Conservation (phyloP, 2,888 invertebrate species). For the Yponomeuta sedellus region DNA sequence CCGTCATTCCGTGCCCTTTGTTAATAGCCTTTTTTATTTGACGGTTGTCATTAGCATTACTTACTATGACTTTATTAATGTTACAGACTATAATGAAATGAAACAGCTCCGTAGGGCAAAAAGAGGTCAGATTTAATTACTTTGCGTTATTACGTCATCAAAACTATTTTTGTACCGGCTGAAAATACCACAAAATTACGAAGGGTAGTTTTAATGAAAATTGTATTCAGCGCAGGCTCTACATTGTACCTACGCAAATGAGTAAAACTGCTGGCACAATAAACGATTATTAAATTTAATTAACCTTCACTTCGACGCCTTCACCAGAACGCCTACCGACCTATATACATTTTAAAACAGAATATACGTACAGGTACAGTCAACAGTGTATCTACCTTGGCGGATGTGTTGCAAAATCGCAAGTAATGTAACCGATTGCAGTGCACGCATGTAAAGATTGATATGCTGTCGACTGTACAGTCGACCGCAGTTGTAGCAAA, state of each 20-base stretch:
- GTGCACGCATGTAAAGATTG: too few species aligned
- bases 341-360: not conserved
- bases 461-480: too few species aligned
- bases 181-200: not conserved
- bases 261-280: not conserved
- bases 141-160: not conserved
- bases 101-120: not conserved
- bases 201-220: not conserved
- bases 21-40: conserved; percentile 4
- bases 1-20: not conserved
- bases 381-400: too few species aligned
- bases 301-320: not conserved
- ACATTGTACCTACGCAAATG: not conserved
- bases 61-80: conserved; percentile 3
- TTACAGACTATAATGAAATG: not conserved
- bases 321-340: not conserved
- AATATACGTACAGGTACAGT: too few species aligned
- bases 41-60: not conserved
- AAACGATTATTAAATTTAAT: not conserved
- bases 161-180: not conserved
- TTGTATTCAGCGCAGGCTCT: not conserved
- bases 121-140: not conserved
- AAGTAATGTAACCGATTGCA: too few species aligned
- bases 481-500: too few species aligned
- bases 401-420: too few species aligned